Conservation (phyloP, 1,140 invertebrate genomes). For the Drusus annulatus region DNA sequence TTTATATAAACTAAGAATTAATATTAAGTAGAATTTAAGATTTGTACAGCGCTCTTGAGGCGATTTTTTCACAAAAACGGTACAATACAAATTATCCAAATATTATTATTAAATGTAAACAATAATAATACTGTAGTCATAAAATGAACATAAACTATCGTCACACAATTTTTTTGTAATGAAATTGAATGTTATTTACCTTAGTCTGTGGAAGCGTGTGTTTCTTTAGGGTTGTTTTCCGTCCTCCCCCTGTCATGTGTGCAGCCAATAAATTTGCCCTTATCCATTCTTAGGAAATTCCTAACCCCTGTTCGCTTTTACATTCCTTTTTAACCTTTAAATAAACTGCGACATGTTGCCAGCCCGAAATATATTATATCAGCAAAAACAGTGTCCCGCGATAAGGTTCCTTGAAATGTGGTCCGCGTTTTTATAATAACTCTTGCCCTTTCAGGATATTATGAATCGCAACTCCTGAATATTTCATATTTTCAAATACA, state of each 20-base stretch:
- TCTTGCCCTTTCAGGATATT: neutral
- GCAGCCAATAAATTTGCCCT: constrained; percentile 48
- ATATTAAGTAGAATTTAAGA: too few species aligned
- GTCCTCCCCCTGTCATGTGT: constrained; percentile 42
- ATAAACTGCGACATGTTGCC: constrained; percentile 40
- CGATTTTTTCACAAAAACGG: too few species aligned
- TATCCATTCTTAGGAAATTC: constrained; percentile 43
- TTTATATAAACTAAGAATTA: too few species aligned
- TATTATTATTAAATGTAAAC: too few species aligned
- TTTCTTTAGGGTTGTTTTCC: constrained; percentile 25
- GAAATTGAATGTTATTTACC: neutral
- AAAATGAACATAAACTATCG: neutral
- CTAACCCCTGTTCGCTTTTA: constrained; percentile 44
- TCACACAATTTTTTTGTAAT: neutral
- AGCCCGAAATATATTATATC: constrained; percentile 37
- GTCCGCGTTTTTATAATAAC: neutral
- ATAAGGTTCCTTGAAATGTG: neutral
- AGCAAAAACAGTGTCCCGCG: constrained; percentile 23
- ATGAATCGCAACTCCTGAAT: too few species aligned
- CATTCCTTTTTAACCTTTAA: constrained; percentile 48
- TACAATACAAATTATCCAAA: too few species aligned
- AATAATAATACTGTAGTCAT: too few species aligned
- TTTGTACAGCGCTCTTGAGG: too few species aligned
- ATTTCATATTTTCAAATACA: too few species aligned
- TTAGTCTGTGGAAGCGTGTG: neutral